These are phyloP conservation scores for Leucophora obtusa DNA, from an alignment of 2,888 invertebrate species.

Conservation along the genomic window DNA sequence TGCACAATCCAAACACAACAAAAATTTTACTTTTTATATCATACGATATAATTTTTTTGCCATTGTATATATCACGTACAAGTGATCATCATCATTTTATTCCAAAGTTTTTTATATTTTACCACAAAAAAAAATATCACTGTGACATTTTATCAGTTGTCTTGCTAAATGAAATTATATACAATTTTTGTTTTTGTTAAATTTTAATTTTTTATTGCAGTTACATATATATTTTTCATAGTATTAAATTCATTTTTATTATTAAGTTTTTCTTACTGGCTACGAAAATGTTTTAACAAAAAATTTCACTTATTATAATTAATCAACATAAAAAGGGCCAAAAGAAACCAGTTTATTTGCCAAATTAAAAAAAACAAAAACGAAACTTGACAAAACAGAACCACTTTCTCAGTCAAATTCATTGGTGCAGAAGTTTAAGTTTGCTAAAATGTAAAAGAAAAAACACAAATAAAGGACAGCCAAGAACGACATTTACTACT, in stretches of 20 bases:
- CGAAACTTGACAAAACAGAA: conserved; percentile 56
- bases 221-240: background rate
- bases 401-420: conserved; percentile 64
- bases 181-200: background rate
- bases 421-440: conserved; percentile 51
- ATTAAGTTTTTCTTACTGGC: background rate
- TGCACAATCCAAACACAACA: background rate
- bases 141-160: background rate
- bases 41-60: conserved; percentile 6
- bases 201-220: background rate
- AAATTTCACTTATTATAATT: conserved; percentile 61
- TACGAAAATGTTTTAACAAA: conserved; percentile 12
- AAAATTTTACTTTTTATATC: background rate
- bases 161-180: background rate
- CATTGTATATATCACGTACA: conserved; percentile 16
- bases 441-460: conserved; percentile 25
- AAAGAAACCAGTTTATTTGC: conserved; percentile 52
- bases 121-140: background rate
- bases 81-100: conserved; percentile 31
- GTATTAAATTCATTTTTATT: background rate
- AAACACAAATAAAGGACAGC: conserved; percentile 36
- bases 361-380: conserved; percentile 20
- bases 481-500: conserved; percentile 57
- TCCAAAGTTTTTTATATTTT: background rate
- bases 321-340: conserved; percentile 62